Evolutionary conservation across 2,113 vertebrate species (phyloP).

Genomic region (Aldabrachelys gigantea): DNA sequence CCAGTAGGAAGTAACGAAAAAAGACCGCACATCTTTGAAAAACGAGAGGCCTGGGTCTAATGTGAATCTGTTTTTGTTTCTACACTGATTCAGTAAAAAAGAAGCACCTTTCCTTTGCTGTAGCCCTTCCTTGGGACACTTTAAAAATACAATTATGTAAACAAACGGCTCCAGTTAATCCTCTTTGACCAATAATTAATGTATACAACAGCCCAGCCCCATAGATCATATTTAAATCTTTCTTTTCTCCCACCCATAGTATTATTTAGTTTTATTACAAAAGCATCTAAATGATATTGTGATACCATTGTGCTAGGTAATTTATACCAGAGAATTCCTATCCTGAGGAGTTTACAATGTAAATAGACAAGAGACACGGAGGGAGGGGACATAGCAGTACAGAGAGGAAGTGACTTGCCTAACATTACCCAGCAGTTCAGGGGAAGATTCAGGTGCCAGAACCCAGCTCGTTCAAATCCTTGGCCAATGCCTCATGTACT

Average conservation of each 20-base stretch:
- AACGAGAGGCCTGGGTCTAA: background rate
- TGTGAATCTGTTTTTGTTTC: background rate
- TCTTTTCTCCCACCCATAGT: background rate
- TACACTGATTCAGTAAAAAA: background rate
- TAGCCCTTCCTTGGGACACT: background rate
- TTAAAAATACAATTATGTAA: background rate
- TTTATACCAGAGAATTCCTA: background rate
- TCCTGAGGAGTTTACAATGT: constrained; percentile 3
- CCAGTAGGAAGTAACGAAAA: background rate
- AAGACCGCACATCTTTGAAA: background rate
- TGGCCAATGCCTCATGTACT: background rate
- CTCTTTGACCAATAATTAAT: background rate
- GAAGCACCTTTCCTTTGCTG: background rate
- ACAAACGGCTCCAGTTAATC: background rate
- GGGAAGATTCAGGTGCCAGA: constrained; percentile 16
- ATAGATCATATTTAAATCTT: background rate
- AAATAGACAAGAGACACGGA: background rate
- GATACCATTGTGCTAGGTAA: background rate
- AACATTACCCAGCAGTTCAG: background rate
- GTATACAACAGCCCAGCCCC: background rate
- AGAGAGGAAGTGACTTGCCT: background rate
- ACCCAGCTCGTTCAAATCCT: background rate
- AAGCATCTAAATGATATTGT: background rate
- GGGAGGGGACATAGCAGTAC: background rate
- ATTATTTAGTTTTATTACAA: background rate